phyloP scores from a whole-genome alignment of 2,888 invertebrate genomes.

The Allophyes oxyacanthae region DNA sequence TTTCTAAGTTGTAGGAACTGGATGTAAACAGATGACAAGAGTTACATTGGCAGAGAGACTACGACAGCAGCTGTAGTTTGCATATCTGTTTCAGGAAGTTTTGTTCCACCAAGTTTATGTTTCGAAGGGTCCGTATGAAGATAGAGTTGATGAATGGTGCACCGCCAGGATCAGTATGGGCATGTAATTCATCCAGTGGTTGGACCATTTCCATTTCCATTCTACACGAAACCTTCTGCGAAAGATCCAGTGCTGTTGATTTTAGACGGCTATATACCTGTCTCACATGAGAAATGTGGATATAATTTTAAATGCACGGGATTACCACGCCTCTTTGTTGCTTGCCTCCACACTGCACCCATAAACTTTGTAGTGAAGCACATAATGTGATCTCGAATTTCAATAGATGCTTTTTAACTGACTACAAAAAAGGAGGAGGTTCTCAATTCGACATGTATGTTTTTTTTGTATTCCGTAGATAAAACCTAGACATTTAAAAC shows the following conservation, averaged over 20 bases:
- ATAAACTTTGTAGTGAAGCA: too few relatives aligned
- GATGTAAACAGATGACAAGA: neutral
- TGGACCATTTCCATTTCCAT: neutral
- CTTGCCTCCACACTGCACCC: too few relatives aligned
- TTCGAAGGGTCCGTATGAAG: neutral
- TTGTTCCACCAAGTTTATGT: neutral
- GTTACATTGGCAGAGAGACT: neutral
- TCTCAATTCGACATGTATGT: too few relatives aligned
- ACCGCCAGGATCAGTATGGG: neutral
- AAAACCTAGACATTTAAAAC: too few relatives aligned
- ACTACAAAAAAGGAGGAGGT: too few relatives aligned
- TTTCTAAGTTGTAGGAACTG: neutral
- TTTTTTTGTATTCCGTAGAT: too few relatives aligned
- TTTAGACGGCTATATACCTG: neutral
- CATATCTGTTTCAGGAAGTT: neutral
- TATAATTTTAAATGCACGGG: too few relatives aligned
- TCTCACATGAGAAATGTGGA: slow-evolving; percentile 44
- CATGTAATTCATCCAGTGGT: neutral
- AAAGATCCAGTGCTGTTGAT: neutral
- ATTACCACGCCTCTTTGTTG: too few relatives aligned
- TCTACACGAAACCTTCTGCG: neutral
- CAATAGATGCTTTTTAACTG: too few relatives aligned
- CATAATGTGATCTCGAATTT: too few relatives aligned
- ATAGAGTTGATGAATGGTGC: neutral
- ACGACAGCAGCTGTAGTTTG: neutral